A percentile compares a stretch with the other conserved stretches of the same genome.
These are phyloP conservation scores for Ahaetulla prasina DNA, from an alignment of 2,113 vertebrate species.

Conservation along the genomic window DNA sequence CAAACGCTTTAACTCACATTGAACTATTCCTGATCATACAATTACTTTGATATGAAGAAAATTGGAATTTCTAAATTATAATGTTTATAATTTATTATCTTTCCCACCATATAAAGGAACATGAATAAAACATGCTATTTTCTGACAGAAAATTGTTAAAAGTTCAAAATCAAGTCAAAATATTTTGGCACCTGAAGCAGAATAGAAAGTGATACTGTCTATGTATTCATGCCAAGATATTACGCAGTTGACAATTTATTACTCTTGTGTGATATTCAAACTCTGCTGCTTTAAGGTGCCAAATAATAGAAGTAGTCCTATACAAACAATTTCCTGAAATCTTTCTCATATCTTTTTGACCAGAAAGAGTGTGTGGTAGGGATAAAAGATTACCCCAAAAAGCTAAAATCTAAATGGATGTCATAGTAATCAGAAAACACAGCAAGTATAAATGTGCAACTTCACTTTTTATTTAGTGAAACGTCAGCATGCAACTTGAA, in stretches of 20 bases:
- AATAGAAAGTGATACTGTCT: neutral
- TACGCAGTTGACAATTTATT: neutral
- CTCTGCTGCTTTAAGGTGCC: neutral
- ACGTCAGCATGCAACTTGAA: neutral
- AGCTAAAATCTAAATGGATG: neutral
- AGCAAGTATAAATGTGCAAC: neutral
- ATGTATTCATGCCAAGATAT: neutral
- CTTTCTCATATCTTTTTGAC: neutral
- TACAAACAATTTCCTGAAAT: neutral
- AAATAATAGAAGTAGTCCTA: neutral
- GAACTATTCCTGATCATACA: neutral
- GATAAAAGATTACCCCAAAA: neutral
- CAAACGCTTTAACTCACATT: neutral
- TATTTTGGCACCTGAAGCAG: neutral
- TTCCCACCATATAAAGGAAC: accelerated
- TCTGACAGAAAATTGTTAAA: neutral
- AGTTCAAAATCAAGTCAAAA: neutral
- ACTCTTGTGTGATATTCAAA: neutral
- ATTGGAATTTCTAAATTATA: neutral
- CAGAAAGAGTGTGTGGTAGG: neutral
- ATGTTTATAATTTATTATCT: neutral
- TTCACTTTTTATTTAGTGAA: neutral
- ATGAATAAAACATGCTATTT: neutral
- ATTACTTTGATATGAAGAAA: neutral
- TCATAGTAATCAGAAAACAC: neutral